phyloP scores from a whole-genome alignment of 2,888 invertebrate species.

The Drosophila kambysellisi region DNA sequence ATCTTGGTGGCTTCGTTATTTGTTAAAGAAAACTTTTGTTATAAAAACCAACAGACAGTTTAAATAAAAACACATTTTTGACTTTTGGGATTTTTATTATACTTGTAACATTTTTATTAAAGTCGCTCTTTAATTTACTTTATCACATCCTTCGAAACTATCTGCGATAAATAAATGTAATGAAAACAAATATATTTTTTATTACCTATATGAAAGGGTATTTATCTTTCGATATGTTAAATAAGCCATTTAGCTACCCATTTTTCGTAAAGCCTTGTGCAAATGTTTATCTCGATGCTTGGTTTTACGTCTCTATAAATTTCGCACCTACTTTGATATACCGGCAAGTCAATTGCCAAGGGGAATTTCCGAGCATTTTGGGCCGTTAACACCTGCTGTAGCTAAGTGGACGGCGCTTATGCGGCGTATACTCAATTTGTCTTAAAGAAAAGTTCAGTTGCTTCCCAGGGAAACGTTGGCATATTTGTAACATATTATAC shows the following conservation, averaged over 20 bases:
- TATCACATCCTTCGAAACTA: not conserved
- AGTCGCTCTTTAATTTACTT: not conserved
- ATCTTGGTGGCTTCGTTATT: not conserved
- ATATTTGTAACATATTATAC: constrained; percentile 22
- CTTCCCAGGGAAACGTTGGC: constrained; percentile 28
- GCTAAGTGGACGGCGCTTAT: constrained; percentile 32
- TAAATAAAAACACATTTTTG: not conserved
- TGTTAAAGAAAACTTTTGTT: not conserved
- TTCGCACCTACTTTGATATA: constrained; percentile 60
- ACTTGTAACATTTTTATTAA: too few relatives aligned
- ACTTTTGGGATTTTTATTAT: not conserved
- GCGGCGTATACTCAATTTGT: constrained; percentile 46
- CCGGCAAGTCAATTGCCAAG: constrained; percentile 29
- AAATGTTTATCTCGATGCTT: constrained; percentile 45
- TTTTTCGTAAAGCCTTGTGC: constrained; percentile 15
- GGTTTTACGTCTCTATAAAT: constrained; percentile 53
- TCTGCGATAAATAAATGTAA: not conserved
- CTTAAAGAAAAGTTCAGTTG: constrained; percentile 30
- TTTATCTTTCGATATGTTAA: not conserved
- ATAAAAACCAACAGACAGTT: not conserved
- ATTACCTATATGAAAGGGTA: constrained; percentile 1
- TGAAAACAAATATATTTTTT: not conserved
- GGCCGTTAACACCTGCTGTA: constrained; percentile 42
- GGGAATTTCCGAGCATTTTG: constrained; percentile 46
- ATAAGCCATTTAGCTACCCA: not conserved